Evolutionary conservation across 2,113 vertebrate genomes (phyloP), one percentile per base, ranked within the genome.

Genomic region (Origma solitaria): DNA sequence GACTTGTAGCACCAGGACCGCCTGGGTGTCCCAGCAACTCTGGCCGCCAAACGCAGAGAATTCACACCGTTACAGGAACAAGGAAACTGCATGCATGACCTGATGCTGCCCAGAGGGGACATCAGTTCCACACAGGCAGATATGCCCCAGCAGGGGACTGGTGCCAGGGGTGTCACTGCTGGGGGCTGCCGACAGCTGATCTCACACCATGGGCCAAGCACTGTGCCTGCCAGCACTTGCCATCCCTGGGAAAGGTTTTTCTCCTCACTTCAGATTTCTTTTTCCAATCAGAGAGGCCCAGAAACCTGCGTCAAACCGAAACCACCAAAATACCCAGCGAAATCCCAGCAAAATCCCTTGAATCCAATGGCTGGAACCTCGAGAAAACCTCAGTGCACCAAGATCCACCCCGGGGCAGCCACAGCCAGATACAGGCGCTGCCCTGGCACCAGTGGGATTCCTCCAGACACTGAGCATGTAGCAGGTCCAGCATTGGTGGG

Each of bases 261-360:
- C 73, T 65, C 42, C 42, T 56, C 54, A 31, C 14, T 70, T 76
- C 40, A 79, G 66, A 76, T 79, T 95, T 96, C 79, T 77, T 89
- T 56, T 87, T 69, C 62, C 24, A 44, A 91, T 79, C 91, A 92
- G 73, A 69, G n/a, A 70, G 54, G 20, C 50, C 23, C 58, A 90
- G 66, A 88, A 92, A 93, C 31, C 15, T 70, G n/a, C 19, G 6
- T 90, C 88, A 95, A 56, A 93, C 25, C 44, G 69, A 92, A 88
- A 65, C 88, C 86, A 71, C 60, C 64, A n/a, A 91, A 95, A 78
- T 38, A 85, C 71, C 79, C 71, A 61, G 37, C 2, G 16, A 91
- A 88, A 82, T 66, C 71, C 87, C 77, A 50, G 82, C 12, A 37
- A 89, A 95, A 65, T 69, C 73, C 56, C 86, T 78, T 6, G 3